A percentile compares a stretch with the other conserved stretches of the same genome.
Evolutionary conservation across 2,888 invertebrate species (phyloP).

Genomic region (Nezara viridula): DNA sequence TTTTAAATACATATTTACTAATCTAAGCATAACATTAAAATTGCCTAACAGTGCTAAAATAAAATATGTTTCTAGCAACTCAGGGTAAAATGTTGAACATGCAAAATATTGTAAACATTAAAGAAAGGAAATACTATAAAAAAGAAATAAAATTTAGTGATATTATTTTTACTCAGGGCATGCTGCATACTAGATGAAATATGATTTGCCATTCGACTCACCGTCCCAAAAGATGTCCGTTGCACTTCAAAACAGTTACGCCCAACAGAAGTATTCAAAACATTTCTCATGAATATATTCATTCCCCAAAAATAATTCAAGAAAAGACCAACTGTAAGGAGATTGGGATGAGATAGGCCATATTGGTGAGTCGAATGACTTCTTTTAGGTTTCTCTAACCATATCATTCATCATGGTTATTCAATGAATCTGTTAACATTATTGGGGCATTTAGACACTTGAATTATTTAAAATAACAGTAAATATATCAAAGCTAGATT

Average conservation of each 20-base stretch:
- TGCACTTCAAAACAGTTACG: conserved; percentile 58
- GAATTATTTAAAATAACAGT: neutral
- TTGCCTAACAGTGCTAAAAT: neutral
- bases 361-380: conserved; percentile 53
- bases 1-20: neutral
- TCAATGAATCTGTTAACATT: conserved; percentile 47
- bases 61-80: neutral
- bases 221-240: conserved; percentile 47
- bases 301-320: conserved; percentile 55
- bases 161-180: neutral
- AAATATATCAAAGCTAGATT: neutral
- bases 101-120: neutral
- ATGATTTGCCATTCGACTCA: conserved; percentile 54
- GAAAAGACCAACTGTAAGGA: conserved; percentile 4
- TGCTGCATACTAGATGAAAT: conserved; percentile 23
- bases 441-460: conserved; percentile 15
- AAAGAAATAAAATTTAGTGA: neutral
- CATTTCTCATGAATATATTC: conserved; percentile 59
- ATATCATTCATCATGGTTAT: neutral
- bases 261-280: conserved; percentile 53
- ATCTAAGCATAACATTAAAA: neutral
- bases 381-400: conserved; percentile 33
- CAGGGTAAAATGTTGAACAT: neutral
- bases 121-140: neutral
- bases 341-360: conserved; percentile 9